phyloP scores from a whole-genome alignment of 2,888 invertebrate genomes.

The Caenorhabditis virilis region DNA sequence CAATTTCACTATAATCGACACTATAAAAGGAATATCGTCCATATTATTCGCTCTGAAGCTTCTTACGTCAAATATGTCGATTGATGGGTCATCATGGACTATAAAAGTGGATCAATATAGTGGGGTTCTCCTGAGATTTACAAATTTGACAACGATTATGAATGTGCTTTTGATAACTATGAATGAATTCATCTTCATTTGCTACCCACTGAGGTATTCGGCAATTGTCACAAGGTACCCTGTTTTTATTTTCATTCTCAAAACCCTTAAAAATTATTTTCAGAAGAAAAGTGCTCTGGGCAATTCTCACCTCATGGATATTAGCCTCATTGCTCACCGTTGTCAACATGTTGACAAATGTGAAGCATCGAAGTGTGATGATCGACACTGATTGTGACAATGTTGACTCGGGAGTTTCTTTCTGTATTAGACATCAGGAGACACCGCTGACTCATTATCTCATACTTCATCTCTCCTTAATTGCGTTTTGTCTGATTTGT shows the following conservation, averaged over 20 bases:
- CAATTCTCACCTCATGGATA: slow-evolving; percentile 40
- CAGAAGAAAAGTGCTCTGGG: slow-evolving; percentile 35
- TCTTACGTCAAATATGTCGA: slow-evolving; percentile 45
- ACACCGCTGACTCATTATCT: slow-evolving; percentile 36
- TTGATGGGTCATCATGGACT: slow-evolving; percentile 40
- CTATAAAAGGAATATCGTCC: slow-evolving; percentile 50
- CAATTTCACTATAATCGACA: slow-evolving; percentile 58
- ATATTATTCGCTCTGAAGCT: slow-evolving; percentile 50
- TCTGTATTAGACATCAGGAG: slow-evolving; percentile 33
- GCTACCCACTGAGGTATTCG: slow-evolving; percentile 53
- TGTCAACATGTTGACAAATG: slow-evolving; percentile 41
- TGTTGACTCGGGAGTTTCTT: slow-evolving; percentile 18
- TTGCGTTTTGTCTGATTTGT: slow-evolving; percentile 52
- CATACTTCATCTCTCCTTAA: slow-evolving; percentile 38
- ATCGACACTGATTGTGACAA: slow-evolving; percentile 45
- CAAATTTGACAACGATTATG: slow-evolving; percentile 58
- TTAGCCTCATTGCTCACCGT: slow-evolving; percentile 37
- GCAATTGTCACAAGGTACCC: slow-evolving; percentile 43
- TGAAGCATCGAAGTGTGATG: slow-evolving; percentile 36
- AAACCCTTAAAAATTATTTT: slow-evolving; percentile 2
- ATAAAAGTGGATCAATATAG: slow-evolving; percentile 49
- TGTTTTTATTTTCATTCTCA: not conserved
- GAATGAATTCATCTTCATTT: slow-evolving; percentile 60
- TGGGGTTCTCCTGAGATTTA: slow-evolving; percentile 39
- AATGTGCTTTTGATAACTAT: slow-evolving; percentile 59